Conservation (phyloP, 1,140 invertebrate species). For the Triops longicaudatus region DNA sequence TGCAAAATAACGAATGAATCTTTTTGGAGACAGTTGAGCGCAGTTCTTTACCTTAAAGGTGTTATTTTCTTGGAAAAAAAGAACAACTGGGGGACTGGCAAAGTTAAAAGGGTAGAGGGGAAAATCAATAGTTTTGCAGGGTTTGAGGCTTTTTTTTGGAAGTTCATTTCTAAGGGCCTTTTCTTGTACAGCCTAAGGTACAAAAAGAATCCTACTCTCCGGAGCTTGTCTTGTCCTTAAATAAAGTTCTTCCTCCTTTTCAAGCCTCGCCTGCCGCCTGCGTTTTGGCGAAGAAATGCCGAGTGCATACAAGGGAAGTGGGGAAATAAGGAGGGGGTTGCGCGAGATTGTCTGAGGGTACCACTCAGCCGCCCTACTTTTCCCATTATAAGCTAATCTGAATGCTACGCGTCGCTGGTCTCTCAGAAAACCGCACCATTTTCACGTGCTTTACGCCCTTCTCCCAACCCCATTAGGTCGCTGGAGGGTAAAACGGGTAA, state of each 20-base stretch:
- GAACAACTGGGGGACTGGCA: neutral
- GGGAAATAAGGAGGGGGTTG: neutral
- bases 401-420: conserved; percentile 1
- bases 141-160: neutral
- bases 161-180: conserved; percentile 12
- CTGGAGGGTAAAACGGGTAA: neutral
- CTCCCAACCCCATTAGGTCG: neutral
- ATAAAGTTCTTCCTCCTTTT: neutral
- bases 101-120: neutral
- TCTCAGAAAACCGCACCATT: neutral
- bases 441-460: neutral
- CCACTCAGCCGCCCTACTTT: neutral
- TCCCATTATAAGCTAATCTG: conserved; percentile 12
- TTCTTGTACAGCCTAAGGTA: neutral
- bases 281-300: neutral
- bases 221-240: neutral
- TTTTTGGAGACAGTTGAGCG: no score
- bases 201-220: neutral
- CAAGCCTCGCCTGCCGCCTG: neutral
- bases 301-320: neutral
- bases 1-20: no score
- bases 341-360: neutral
- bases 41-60: no score
- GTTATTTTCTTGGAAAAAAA: neutral
- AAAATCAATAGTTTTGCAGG: conserved; percentile 11